phyloP scores from a whole-genome alignment of 1,140 invertebrate genomes.

The Aporrectodea caliginosa region DNA sequence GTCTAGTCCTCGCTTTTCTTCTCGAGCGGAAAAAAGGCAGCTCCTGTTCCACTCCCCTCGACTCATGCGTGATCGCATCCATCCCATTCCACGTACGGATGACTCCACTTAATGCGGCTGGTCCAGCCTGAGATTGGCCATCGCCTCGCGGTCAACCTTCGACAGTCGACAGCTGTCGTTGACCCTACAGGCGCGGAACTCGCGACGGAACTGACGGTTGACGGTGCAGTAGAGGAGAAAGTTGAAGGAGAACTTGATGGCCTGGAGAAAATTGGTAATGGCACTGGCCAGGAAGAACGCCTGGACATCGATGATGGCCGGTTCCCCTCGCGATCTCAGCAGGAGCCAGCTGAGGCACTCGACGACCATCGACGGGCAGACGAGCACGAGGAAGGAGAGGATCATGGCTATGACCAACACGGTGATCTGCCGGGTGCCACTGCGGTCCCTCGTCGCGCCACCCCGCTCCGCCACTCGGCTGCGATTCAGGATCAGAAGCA shows the following conservation, averaged over 20 bases:
- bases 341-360: background rate
- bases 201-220: constrained; percentile 19
- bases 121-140: no score
- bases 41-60: no score
- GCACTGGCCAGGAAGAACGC: background rate
- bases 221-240: constrained; percentile 32
- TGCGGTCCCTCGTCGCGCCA: background rate
- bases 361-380: constrained; percentile 30
- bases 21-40: no score
- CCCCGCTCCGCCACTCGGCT: background rate
- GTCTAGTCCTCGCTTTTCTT: no score
- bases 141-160: background rate
- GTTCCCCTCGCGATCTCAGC: no score
- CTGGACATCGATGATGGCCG: background rate
- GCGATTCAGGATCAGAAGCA: constrained; percentile 15
- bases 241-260: constrained; percentile 33
- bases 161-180: background rate
- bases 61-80: no score
- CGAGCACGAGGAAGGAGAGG: constrained; percentile 25
- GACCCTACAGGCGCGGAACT: background rate
- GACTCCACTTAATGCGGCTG: no score
- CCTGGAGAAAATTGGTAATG: constrained; percentile 19
- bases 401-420: constrained; percentile 22
- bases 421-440: constrained; percentile 10
- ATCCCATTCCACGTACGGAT: no score